Conservation (phyloP, 2,113 vertebrate species). For the Antechinus stuartii region DNA sequence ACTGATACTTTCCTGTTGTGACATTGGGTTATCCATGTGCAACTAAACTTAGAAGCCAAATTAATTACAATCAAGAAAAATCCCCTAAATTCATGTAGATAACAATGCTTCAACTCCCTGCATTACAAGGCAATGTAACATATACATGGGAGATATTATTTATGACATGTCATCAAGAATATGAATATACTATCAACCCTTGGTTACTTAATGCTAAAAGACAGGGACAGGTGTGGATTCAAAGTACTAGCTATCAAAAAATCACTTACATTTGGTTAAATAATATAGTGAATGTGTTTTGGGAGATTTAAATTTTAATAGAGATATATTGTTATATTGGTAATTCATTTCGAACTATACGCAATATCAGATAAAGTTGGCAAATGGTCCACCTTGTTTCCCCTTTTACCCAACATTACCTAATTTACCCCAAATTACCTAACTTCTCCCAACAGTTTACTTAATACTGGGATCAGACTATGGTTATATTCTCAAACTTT, state of each 20-base stretch:
- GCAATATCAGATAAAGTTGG: conserved; percentile 4
- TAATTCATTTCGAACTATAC: background rate
- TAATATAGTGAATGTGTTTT: conserved; percentile 3
- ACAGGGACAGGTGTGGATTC: conserved; percentile 36
- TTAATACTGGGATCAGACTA: background rate
- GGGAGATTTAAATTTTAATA: background rate
- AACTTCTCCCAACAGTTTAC: background rate
- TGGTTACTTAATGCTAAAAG: conserved; percentile 38
- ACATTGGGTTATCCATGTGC: conserved; percentile 56
- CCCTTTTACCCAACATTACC: background rate
- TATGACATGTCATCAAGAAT: conserved; percentile 52
- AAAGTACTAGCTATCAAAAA: conserved; percentile 44
- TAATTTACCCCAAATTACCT: background rate
- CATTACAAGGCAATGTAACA: background rate
- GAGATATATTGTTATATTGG: background rate
- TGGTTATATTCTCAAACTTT: conserved; percentile 27
- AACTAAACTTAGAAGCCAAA: conserved; percentile 78
- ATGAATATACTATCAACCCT: conserved; percentile 42
- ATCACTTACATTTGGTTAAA: background rate
- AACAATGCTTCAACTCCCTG: background rate
- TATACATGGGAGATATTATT: background rate
- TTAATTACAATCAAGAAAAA: conserved; percentile 48
- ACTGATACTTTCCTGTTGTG: conserved; percentile 71
- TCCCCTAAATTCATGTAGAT: conserved; percentile 43
- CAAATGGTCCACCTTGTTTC: background rate